Evolutionary conservation across 2,113 vertebrate genomes (phyloP).

Genomic region (Paramormyrops kingsleyae): DNA sequence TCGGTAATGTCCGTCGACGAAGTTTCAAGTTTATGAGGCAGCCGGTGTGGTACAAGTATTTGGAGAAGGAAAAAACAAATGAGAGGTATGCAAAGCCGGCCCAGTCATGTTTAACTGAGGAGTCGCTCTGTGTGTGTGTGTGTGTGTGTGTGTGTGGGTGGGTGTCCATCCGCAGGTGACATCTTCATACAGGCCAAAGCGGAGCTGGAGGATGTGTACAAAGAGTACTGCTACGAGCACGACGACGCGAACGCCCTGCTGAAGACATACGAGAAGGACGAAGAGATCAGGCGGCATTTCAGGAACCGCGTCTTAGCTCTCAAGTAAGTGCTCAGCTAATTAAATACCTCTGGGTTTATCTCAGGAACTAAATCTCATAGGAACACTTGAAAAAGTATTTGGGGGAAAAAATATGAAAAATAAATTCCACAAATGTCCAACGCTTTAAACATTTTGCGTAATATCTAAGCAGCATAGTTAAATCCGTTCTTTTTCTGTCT

Average conservation of each 20-base stretch:
- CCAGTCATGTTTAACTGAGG: background rate
- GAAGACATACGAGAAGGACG: slow-evolving; percentile 85
- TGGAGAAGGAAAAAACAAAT: background rate
- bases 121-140: slow-evolving; percentile 14
- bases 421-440: background rate
- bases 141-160: slow-evolving; percentile 37
- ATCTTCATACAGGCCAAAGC: slow-evolving; percentile 86
- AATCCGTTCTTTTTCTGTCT: slow-evolving; percentile 33
- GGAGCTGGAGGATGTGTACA: slow-evolving; percentile 85
- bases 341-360: background rate
- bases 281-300: slow-evolving; percentile 79
- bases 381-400: background rate
- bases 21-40: background rate
- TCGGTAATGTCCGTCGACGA: slow-evolving; percentile 63
- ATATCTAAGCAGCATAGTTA: background rate
- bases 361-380: background rate
- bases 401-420: background rate
- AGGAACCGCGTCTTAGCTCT: slow-evolving; percentile 73
- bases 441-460: background rate
- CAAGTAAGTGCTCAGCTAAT: slow-evolving; percentile 66
- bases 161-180: slow-evolving; percentile 67
- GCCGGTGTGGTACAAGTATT: background rate
- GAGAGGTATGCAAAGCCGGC: background rate
- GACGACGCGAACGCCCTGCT: slow-evolving; percentile 81
- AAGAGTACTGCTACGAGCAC: slow-evolving; percentile 91